Evolutionary conservation across 2,888 invertebrate species (phyloP), one percentile per base, ranked within the genome.

Genomic region (Nomada goodeniana): DNA sequence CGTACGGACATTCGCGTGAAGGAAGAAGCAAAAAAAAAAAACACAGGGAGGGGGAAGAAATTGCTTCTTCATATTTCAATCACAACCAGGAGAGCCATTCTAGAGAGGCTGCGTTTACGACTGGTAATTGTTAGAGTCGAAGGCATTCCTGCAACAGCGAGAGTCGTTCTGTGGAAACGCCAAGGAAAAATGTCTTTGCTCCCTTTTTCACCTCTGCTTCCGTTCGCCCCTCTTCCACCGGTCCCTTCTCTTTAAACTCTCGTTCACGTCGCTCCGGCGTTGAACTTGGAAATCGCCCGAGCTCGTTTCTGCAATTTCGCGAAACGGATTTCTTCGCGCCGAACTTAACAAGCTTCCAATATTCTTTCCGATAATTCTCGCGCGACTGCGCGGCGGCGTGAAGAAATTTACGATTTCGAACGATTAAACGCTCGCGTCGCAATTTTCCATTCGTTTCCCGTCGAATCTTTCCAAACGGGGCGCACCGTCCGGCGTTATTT

Each of bases 61-160:
- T 83, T 80, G 78, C 83, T 83, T 63, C 87, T 91, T 92, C 91
- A 91, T 90, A 91, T 92, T 92, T 92, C 92, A 91, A 92, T 92
- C 91, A 90, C 85, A 85, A 86, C 81, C 82, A 76, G 74, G 23
- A 50, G 60, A 59, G 68, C 52, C 36, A 18, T 50, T 59, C 53
- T 13, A 53, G 78, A 63, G 86, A 85, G 86, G 86, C 79, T 83
- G 76, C 89, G 86, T 92, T 92, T 92, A 92, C 90, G 92, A 92
- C 90, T 86, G 88, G 89, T 92, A 92, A 92, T 92, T 92, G 91
- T 92, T 91, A 88, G 81, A 88, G 86, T 89, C 88, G 89, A 91
- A 89, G 86, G 86, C 71, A 86, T 84, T 82, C 67, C 84, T 57
- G 52, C 82, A 55, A 65, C 60, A 53, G 42, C 65, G n/a, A 44